These are phyloP conservation scores for Drosophila planitibia DNA, from an alignment of 2,888 invertebrate species.

Conservation along the genomic window DNA sequence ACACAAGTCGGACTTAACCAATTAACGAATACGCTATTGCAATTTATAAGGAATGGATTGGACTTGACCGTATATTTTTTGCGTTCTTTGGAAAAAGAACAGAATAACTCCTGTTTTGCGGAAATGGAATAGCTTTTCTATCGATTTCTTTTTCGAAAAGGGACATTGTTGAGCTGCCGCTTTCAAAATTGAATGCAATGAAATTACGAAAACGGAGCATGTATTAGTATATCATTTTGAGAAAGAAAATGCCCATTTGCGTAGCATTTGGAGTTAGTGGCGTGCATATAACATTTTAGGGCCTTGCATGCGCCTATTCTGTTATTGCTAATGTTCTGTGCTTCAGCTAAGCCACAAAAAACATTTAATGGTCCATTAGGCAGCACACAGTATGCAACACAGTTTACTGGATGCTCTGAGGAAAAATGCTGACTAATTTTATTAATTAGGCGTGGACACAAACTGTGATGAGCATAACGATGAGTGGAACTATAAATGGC, in stretches of 20 bases:
- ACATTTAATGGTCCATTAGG: slow-evolving; percentile 64
- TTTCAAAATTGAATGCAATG: too few species aligned
- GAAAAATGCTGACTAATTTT: slow-evolving; percentile 77
- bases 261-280: slow-evolving; percentile 54
- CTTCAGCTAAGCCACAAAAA: slow-evolving; percentile 42
- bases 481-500: slow-evolving; percentile 47
- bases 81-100: too few species aligned
- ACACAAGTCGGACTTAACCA: neutral
- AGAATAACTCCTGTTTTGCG: too few species aligned
- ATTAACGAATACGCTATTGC: neutral
- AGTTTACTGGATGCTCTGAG: slow-evolving; percentile 62
- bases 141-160: neutral
- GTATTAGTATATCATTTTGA: neutral
- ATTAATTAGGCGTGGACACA: slow-evolving; percentile 74
- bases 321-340: slow-evolving; percentile 28
- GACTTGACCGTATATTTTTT: too few species aligned
- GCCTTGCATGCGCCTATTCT: slow-evolving; percentile 24
- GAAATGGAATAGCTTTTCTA: neutral
- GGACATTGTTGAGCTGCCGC: too few species aligned
- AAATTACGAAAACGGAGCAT: neutral
- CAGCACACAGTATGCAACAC: slow-evolving; percentile 50
- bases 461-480: slow-evolving; percentile 26
- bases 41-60: too few species aligned
- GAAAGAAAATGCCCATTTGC: neutral
- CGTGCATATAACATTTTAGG: slow-evolving; percentile 15